Evolutionary conservation across 2,888 invertebrate species (phyloP).

Genomic region (Biston stratarius): DNA sequence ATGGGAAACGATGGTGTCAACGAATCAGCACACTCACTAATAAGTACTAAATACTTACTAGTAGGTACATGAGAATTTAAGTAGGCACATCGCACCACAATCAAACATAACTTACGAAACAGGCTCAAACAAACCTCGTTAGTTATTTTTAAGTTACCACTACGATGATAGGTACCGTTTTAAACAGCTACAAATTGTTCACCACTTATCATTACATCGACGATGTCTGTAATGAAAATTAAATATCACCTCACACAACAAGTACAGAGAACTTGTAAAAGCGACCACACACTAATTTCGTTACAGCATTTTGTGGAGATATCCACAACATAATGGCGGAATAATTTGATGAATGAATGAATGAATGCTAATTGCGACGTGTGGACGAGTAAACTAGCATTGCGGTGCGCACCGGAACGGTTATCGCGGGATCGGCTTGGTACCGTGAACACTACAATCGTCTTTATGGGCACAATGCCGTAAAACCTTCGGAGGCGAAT

Average conservation of each 20-base stretch:
- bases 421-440: constrained; percentile 45
- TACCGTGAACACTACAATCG: constrained; percentile 49
- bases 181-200: constrained; percentile 42
- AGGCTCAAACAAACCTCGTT: background rate
- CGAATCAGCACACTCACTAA: background rate
- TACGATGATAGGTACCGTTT: constrained; percentile 38
- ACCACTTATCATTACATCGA: constrained; percentile 38
- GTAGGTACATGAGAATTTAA: too few species aligned
- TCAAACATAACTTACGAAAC: background rate
- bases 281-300: constrained; percentile 45
- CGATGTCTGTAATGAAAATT: constrained; percentile 42
- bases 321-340: constrained; percentile 47
- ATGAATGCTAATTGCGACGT: constrained; percentile 50
- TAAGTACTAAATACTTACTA: background rate
- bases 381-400: constrained; percentile 44
- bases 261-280: constrained; percentile 37
- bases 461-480: constrained; percentile 46
- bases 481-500: constrained; percentile 36
- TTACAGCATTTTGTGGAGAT: constrained; percentile 36
- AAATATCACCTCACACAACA: constrained; percentile 46
- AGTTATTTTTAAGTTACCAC: constrained; percentile 35
- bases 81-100: too few species aligned
- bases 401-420: constrained; percentile 47
- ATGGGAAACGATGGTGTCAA: background rate
- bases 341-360: constrained; percentile 50